These are phyloP conservation scores for Hoplodrina ambigua DNA, from an alignment of 2,888 invertebrate genomes.

Conservation along the genomic window DNA sequence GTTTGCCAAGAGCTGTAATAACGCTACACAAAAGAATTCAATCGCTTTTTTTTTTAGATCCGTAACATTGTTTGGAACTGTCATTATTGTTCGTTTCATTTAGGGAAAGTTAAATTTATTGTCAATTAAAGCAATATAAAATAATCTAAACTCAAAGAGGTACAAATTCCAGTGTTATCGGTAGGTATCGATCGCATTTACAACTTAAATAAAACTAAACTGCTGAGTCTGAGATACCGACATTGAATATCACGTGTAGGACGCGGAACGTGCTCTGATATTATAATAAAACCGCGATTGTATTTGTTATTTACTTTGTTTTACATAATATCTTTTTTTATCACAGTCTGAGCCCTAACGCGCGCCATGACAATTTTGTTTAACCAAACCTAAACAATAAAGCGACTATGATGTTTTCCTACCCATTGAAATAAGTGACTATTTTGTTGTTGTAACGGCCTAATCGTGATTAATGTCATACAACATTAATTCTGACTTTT, in stretches of 20 bases:
- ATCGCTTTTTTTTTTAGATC: neutral
- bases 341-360: neutral
- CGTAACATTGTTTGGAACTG: neutral
- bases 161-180: slow-evolving; percentile 16
- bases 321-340: slow-evolving; percentile 9
- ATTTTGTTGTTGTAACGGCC: neutral
- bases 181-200: slow-evolving; percentile 15
- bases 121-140: neutral
- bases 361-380: neutral
- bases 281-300: slow-evolving; percentile 2
- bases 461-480: neutral
- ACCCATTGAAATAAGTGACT: too few relatives aligned
- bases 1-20: slow-evolving; percentile 9
- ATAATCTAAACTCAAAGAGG: slow-evolving; percentile 2
- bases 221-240: slow-evolving; percentile 13
- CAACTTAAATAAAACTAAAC: slow-evolving; percentile 9
- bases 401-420: too few relatives aligned
- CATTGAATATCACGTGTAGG: slow-evolving; percentile 16
- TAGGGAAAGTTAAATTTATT: neutral
- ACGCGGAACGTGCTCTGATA: slow-evolving; percentile 26
- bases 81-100: neutral
- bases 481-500: neutral
- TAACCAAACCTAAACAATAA: neutral
- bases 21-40: slow-evolving; percentile 16
- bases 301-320: slow-evolving; percentile 23